phyloP scores from a whole-genome alignment of 2,888 invertebrate genomes.

The Gnatocerus cornutus region DNA sequence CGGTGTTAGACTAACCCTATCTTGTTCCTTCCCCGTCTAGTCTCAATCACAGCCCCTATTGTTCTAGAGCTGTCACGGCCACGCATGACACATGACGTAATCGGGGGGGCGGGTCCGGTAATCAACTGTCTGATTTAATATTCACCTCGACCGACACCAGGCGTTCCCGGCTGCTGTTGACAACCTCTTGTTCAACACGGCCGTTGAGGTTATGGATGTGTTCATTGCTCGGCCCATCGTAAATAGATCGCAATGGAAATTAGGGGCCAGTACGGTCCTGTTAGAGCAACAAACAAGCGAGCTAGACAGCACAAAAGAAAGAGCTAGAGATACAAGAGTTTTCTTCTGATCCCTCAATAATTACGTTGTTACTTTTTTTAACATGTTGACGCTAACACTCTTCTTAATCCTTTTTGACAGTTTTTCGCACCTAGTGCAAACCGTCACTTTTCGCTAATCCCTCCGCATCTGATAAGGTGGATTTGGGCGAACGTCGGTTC shows the following conservation, averaged over 20 bases:
- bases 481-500: slow-evolving; percentile 3
- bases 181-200: slow-evolving; percentile 67
- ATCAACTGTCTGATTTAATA: slow-evolving; percentile 71
- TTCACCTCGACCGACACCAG: slow-evolving; percentile 68
- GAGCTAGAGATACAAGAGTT: too few species aligned
- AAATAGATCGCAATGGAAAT: slow-evolving; percentile 59
- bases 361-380: neutral
- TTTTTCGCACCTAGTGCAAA: neutral
- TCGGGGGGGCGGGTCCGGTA: slow-evolving; percentile 70
- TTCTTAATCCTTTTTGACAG: neutral
- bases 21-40: slow-evolving; percentile 62
- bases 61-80: slow-evolving; percentile 68
- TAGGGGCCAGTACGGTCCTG: slow-evolving; percentile 8
- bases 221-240: slow-evolving; percentile 67
- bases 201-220: slow-evolving; percentile 63
- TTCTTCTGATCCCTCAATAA: neutral
- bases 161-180: slow-evolving; percentile 68
- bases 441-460: slow-evolving; percentile 1
- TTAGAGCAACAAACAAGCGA: neutral
- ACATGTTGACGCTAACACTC: neutral
- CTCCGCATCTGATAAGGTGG: slow-evolving; percentile 7
- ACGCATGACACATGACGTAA: slow-evolving; percentile 71
- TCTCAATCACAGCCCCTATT: slow-evolving; percentile 69
- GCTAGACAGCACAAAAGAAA: neutral
- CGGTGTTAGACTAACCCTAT: slow-evolving; percentile 61